phyloP scores from a whole-genome alignment of 2,888 invertebrate genomes.

The Bembecia ichneumoniformis region DNA sequence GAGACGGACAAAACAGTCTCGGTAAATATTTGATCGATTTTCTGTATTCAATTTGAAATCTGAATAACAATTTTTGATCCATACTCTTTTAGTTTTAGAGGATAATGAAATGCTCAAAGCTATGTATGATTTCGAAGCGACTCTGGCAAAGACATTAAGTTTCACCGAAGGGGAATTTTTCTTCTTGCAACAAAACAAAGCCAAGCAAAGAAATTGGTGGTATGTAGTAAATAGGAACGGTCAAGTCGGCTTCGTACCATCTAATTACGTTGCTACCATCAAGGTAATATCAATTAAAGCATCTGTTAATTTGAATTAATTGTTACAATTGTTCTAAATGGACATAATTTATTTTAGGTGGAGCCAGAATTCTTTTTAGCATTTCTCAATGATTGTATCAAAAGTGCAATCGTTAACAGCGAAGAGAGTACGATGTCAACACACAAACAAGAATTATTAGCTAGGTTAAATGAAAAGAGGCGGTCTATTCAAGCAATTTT shows the following conservation, averaged over 20 bases:
- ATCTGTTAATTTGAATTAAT: neutral
- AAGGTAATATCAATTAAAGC: conserved; percentile 67
- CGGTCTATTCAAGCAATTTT: conserved; percentile 63
- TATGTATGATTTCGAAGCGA: conserved; percentile 87
- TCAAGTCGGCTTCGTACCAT: conserved; percentile 88
- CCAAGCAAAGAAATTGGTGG: conserved; percentile 90
- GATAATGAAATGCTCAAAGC: conserved; percentile 87
- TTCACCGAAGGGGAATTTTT: conserved; percentile 86
- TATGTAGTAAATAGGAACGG: conserved; percentile 87
- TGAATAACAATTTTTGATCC: conserved; percentile 11
- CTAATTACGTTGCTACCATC: conserved; percentile 86
- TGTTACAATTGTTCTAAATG: conserved; percentile 3
- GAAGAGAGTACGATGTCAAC: conserved; percentile 47
- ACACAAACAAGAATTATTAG: conserved; percentile 76
- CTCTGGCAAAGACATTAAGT: conserved; percentile 85
- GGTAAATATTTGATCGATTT: conserved; percentile 14
- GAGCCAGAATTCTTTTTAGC: conserved; percentile 80
- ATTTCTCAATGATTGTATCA: conserved; percentile 80
- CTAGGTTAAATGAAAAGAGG: conserved; percentile 76
- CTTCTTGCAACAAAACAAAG: conserved; percentile 82
- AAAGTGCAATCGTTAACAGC: conserved; percentile 45
- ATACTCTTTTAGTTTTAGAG: conserved; percentile 55
- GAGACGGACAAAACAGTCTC: conserved; percentile 30
- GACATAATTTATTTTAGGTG: conserved; percentile 53
- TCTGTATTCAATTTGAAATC: conserved; percentile 9